Conservation (phyloP, 2,888 invertebrate genomes). For the Ischnus inquisitorius region DNA sequence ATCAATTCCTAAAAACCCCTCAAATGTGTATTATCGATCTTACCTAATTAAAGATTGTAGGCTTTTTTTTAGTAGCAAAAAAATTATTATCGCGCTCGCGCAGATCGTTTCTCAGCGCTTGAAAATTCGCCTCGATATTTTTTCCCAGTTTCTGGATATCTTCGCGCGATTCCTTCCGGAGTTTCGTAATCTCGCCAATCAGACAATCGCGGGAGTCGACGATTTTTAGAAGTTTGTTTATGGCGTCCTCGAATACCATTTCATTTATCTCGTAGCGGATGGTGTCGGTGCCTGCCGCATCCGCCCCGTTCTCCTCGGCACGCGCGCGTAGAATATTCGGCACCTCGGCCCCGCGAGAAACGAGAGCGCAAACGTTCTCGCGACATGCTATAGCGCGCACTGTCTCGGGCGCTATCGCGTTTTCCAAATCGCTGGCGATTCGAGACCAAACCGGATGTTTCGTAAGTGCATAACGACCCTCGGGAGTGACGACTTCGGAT, state of each 20-base stretch:
- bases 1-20: not conserved
- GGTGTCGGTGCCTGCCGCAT: not conserved
- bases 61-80: not conserved
- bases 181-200: not conserved
- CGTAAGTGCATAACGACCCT: not conserved
- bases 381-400: not conserved
- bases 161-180: not conserved
- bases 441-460: not conserved
- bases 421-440: constrained; percentile 10
- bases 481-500: not conserved
- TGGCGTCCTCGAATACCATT: not conserved
- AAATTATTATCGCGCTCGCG: too few relatives aligned
- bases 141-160: not conserved
- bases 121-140: too few relatives aligned
- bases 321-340: not conserved
- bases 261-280: not conserved
- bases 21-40: not conserved
- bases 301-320: not conserved
- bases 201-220: constrained; percentile 5
- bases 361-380: not conserved
- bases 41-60: not conserved
- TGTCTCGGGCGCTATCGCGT: not conserved
- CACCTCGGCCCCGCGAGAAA: not conserved
- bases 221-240: not conserved
- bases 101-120: not conserved